Percentiles rank a stretch among this genome's conserved stretches.
phyloP scores from a whole-genome alignment of 2,888 invertebrate species.

The Galerucella calmariensis region DNA sequence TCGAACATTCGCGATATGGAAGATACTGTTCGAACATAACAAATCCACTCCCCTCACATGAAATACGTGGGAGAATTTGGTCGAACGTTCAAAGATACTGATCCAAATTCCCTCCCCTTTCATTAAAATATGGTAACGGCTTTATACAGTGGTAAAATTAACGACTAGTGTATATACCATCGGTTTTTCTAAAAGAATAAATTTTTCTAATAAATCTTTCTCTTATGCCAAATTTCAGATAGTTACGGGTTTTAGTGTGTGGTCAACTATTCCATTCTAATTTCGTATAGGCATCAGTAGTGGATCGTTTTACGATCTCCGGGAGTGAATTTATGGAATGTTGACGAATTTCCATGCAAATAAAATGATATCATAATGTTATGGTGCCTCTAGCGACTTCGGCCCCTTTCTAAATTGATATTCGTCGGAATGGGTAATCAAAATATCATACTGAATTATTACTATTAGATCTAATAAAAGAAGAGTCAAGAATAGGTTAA shows the following conservation, averaged over 20 bases:
- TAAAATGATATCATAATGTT: slow-evolving; percentile 48
- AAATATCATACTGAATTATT: neutral
- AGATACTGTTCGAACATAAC: too few species aligned
- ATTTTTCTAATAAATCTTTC: too few species aligned
- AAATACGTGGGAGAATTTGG: too few species aligned
- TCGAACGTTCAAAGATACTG: too few species aligned
- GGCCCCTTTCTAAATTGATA: neutral
- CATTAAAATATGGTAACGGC: too few species aligned
- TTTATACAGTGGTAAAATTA: too few species aligned
- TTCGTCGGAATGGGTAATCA: neutral
- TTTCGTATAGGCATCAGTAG: slow-evolving; percentile 32
- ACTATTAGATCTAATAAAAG: neutral
- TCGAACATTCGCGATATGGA: too few species aligned
- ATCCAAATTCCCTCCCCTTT: too few species aligned
- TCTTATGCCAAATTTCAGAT: too few species aligned
- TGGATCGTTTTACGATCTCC: slow-evolving; percentile 43
- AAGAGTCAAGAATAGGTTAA: neutral
- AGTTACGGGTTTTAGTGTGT: neutral
- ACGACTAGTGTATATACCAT: too few species aligned
- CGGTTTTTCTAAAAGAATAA: too few species aligned
- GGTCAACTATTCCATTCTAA: slow-evolving; percentile 39
- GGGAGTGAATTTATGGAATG: slow-evolving; percentile 57
- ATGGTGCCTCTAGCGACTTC: slow-evolving; percentile 19
- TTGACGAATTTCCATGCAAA: slow-evolving; percentile 60
- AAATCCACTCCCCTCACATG: too few species aligned